These are phyloP conservation scores for Falco cherrug DNA, from an alignment of 2,797 vertebrate species.

Conservation along the genomic window DNA sequence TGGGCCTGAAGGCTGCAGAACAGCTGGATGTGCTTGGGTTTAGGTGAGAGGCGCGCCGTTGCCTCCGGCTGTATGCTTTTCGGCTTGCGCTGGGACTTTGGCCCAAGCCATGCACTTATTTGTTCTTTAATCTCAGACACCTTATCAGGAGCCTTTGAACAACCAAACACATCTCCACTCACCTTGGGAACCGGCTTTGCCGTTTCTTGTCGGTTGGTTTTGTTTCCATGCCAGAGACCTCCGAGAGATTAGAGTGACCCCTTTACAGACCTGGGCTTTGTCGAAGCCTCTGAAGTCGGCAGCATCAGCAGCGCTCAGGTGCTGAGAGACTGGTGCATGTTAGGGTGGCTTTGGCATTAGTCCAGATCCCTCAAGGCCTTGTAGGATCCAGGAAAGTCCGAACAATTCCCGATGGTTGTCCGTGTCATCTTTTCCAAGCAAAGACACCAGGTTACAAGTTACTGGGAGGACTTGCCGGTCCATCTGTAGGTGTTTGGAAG, in stretches of 20 bases:
- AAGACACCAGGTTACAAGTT: background rate
- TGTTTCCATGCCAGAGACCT: background rate
- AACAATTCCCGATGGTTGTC: background rate
- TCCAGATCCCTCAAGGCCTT: background rate
- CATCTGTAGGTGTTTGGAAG: background rate
- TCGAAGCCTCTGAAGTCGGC: background rate
- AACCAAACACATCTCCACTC: background rate
- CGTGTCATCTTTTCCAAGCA: background rate
- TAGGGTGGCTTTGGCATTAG: background rate
- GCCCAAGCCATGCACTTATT: background rate
- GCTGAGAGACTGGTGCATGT: background rate
- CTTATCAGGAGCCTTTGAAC: constrained; percentile 41
- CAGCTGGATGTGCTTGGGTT: background rate
- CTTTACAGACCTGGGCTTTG: background rate
- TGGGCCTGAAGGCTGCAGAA: background rate
- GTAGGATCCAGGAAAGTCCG: background rate
- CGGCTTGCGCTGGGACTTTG: background rate
- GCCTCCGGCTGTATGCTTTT: background rate
- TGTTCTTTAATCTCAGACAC: constrained; percentile 4
- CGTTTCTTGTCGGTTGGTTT: background rate
- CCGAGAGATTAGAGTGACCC: background rate
- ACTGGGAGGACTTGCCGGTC: background rate
- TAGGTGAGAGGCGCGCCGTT: fast-evolving
- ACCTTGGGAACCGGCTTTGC: background rate
- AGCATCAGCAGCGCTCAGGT: background rate